These are phyloP conservation scores for Synergus laeviventris DNA, from an alignment of 2,888 invertebrate genomes.

Conservation along the genomic window DNA sequence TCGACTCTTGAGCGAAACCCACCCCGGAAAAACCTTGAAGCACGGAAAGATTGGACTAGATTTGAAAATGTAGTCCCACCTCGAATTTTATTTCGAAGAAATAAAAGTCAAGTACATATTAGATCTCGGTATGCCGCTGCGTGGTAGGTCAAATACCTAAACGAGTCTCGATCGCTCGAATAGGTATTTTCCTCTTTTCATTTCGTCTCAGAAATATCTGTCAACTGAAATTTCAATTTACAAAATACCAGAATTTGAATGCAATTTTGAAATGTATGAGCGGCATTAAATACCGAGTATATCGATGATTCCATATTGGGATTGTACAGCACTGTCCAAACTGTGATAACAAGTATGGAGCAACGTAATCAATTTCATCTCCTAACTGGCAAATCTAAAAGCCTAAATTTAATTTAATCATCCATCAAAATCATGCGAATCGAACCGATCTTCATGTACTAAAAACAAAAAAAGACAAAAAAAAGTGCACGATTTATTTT, in stretches of 20 bases:
- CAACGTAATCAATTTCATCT: conserved; percentile 28
- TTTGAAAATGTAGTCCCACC: conserved; percentile 43
- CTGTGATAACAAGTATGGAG: conserved; percentile 41
- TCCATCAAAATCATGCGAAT: conserved; percentile 13
- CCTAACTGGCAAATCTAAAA: background rate
- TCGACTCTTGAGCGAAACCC: conserved; percentile 60
- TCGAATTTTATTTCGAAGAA: conserved; percentile 52
- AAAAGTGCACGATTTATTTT: background rate
- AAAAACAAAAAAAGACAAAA: conserved; percentile 25
- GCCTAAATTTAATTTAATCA: conserved; percentile 2
- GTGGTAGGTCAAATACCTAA: conserved; percentile 32
- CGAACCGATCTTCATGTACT: conserved; percentile 17
- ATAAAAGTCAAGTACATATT: conserved; percentile 44
- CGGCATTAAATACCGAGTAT: conserved; percentile 27
- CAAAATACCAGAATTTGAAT: background rate
- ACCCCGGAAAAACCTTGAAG: background rate
- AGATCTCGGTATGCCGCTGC: conserved; percentile 52
- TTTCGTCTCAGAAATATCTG: conserved; percentile 6
- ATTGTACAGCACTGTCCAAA: conserved; percentile 41
- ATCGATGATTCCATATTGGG: conserved; percentile 41
- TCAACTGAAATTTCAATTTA: conserved; percentile 14
- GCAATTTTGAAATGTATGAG: conserved; percentile 16
- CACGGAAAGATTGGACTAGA: background rate
- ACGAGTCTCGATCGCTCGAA: conserved; percentile 15
- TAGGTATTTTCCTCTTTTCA: conserved; percentile 23